Evolutionary conservation across 2,113 vertebrate species (phyloP).

Genomic region (Muntiacus reevesi): DNA sequence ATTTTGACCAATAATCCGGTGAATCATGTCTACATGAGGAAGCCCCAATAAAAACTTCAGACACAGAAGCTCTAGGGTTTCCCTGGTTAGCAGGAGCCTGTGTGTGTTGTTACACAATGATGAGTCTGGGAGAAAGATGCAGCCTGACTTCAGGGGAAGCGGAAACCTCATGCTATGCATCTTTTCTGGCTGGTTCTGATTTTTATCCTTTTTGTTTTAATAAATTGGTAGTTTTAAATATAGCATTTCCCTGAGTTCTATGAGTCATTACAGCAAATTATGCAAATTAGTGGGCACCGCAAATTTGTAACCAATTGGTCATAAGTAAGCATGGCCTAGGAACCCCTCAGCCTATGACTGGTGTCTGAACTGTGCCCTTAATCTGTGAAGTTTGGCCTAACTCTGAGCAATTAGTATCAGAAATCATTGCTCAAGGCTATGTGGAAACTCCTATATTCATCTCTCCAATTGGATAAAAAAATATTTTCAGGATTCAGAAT

Average conservation of each 20-base stretch:
- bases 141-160: neutral
- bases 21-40: neutral
- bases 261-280: neutral
- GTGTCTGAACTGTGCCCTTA: neutral
- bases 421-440: neutral
- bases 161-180: neutral
- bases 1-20: neutral
- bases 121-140: neutral
- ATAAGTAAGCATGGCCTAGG: neutral
- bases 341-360: neutral
- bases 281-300: neutral
- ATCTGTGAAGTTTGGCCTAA: neutral
- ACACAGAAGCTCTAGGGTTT: neutral
- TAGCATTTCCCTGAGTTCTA: neutral
- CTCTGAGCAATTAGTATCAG: neutral
- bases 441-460: neutral
- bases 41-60: neutral
- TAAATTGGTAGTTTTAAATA: neutral
- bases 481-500: constrained; percentile 3
- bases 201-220: neutral
- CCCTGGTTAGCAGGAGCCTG: neutral
- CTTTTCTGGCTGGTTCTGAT: neutral
- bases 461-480: neutral
- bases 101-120: neutral
- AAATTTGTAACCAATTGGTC: neutral